These are phyloP conservation scores for Andrena minutula DNA, from an alignment of 2,888 invertebrate genomes.

Conservation along the genomic window DNA sequence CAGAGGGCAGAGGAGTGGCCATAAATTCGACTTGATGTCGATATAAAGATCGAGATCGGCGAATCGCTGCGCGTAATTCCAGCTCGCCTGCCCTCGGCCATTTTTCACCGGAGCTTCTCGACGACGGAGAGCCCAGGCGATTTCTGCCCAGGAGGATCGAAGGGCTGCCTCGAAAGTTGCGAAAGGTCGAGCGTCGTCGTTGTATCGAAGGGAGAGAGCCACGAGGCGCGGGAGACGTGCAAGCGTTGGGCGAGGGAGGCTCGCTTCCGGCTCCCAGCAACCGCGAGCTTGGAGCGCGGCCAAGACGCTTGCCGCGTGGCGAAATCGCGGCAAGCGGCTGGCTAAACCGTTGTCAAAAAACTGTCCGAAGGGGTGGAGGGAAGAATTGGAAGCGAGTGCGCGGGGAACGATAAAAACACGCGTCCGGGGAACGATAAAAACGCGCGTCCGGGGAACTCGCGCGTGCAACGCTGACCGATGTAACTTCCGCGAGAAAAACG, in stretches of 20 bases:
- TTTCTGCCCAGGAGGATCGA: slow-evolving; percentile 1
- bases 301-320: slow-evolving; percentile 30
- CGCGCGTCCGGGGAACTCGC: no score
- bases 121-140: neutral
- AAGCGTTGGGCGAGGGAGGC: slow-evolving; percentile 4
- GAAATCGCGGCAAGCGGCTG: slow-evolving; percentile 15
- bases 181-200: neutral
- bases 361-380: neutral
- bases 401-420: no score
- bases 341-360: slow-evolving; percentile 26
- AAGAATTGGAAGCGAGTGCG: slow-evolving; percentile 16
- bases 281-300: slow-evolving; percentile 37
- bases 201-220: neutral
- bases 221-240: neutral
- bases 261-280: slow-evolving; percentile 32
- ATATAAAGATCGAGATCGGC: neutral
- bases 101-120: slow-evolving; percentile 25
- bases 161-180: slow-evolving; percentile 1
- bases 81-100: slow-evolving; percentile 11
- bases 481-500: no score
- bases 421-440: no score
- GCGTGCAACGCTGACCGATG: no score
- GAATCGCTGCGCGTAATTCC: neutral
- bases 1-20: neutral
- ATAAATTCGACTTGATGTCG: neutral